Evolutionary conservation across 2,797 vertebrate genomes (phyloP).

Genomic region (Neopelma chrysocephalum): DNA sequence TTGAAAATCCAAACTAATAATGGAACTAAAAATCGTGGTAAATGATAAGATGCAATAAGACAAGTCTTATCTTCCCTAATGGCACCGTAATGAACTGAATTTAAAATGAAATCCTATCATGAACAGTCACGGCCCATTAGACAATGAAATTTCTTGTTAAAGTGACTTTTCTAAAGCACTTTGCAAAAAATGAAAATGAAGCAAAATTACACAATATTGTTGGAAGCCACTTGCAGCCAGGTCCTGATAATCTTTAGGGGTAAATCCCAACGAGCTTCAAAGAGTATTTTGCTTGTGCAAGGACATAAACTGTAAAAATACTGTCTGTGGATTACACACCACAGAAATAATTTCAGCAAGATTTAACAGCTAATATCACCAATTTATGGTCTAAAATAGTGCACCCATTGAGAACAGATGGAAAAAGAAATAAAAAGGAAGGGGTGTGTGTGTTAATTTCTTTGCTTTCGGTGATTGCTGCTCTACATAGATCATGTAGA

Average conservation of each 20-base stretch:
- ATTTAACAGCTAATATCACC: background rate
- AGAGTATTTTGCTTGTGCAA: background rate
- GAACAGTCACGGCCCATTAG: slow-evolving; percentile 32
- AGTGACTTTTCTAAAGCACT: slow-evolving; percentile 32
- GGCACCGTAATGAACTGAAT: slow-evolving; percentile 49
- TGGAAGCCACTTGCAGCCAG: background rate
- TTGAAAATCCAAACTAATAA: slow-evolving; percentile 43
- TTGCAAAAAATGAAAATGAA: slow-evolving; percentile 12
- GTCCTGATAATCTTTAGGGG: background rate
- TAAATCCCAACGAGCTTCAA: background rate
- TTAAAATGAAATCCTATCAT: slow-evolving; percentile 52
- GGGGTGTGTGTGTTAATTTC: background rate
- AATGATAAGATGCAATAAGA: slow-evolving; percentile 24
- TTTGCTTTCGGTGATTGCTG: background rate
- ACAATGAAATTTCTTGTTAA: slow-evolving; percentile 40
- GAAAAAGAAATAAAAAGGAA: background rate
- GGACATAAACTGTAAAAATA: background rate
- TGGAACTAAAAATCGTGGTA: background rate
- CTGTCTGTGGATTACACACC: background rate
- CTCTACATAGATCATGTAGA: background rate
- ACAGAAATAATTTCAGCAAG: background rate
- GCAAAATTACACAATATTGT: background rate
- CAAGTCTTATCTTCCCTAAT: slow-evolving; percentile 39
- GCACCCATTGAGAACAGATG: background rate
- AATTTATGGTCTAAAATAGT: background rate